Evolutionary conservation across 2,888 invertebrate genomes (phyloP).

Genomic region (Agonopterix heracliana): DNA sequence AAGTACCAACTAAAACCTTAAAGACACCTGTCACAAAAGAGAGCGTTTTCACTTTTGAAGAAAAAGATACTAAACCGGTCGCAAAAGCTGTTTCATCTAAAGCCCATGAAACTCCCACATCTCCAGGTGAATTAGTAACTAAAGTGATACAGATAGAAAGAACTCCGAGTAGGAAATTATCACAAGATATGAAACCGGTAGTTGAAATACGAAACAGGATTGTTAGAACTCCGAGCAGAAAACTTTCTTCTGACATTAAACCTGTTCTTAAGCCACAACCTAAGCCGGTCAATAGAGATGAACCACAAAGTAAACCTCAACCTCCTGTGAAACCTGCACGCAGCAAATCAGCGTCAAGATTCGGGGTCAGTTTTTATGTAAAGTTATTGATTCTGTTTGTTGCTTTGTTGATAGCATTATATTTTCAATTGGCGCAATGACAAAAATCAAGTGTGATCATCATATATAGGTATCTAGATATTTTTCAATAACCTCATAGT

Average conservation of each 20-base stretch:
- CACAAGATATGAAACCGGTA: conserved; percentile 51
- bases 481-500: conserved; percentile 30
- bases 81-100: conserved; percentile 30
- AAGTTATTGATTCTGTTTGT: conserved; percentile 54
- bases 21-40: conserved; percentile 48
- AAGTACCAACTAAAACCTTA: conserved; percentile 27
- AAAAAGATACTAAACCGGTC: conserved; percentile 39
- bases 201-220: conserved; percentile 63
- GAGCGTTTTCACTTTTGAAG: conserved; percentile 46
- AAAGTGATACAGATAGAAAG: conserved; percentile 67
- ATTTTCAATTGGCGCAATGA: conserved; percentile 48
- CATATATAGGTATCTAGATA: conserved; percentile 35
- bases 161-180: conserved; percentile 58
- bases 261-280: conserved; percentile 41
- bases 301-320: conserved; percentile 48
- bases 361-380: conserved; percentile 69
- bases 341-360: conserved; percentile 68
- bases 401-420: conserved; percentile 62
- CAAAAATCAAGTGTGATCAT: conserved; percentile 16
- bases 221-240: conserved; percentile 64
- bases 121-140: conserved; percentile 56
- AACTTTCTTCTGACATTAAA: conserved; percentile 42
- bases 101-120: conserved; percentile 9
- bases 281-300: conserved; percentile 35
- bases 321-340: conserved; percentile 70